Percentiles rank a stretch among this genome's conserved stretches.
Conservation (phyloP, 2,888 invertebrate genomes). For the Apotomis turbidana region DNA sequence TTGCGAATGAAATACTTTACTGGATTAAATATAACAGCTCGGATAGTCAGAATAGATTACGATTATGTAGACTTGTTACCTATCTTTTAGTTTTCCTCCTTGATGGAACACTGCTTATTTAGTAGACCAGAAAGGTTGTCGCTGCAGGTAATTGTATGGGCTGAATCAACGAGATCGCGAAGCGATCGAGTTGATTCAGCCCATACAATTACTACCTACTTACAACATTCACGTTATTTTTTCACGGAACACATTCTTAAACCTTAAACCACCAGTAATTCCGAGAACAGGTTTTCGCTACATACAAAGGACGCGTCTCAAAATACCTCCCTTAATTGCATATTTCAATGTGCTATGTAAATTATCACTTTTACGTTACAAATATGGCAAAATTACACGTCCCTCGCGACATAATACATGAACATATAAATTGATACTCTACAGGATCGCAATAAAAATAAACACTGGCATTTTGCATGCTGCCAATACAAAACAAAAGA, state of each 20-base stretch:
- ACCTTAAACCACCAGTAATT: background rate
- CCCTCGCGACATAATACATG: background rate
- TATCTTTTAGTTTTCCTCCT: no score
- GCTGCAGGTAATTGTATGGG: no score
- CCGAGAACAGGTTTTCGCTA: background rate
- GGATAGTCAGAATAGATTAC: no score
- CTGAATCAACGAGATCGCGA: no score
- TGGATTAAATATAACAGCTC: no score
- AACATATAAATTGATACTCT: slow-evolving; percentile 13
- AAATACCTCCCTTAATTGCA: background rate
- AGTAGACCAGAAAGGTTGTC: no score
- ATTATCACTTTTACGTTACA: background rate
- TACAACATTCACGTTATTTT: background rate
- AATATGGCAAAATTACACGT: slow-evolving; percentile 4
- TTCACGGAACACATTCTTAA: no score
- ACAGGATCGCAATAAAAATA: slow-evolving; percentile 5
- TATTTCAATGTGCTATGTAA: background rate
- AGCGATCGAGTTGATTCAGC: no score
- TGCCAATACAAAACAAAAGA: background rate
- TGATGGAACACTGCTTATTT: no score
- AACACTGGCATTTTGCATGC: slow-evolving; percentile 20
- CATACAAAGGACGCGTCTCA: background rate
- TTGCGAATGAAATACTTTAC: no score
- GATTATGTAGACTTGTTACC: no score
- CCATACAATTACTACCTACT: no score